Evolutionary conservation across 2,797 vertebrate species (phyloP).

Genomic region (Crossoptilon crossoptilon): DNA sequence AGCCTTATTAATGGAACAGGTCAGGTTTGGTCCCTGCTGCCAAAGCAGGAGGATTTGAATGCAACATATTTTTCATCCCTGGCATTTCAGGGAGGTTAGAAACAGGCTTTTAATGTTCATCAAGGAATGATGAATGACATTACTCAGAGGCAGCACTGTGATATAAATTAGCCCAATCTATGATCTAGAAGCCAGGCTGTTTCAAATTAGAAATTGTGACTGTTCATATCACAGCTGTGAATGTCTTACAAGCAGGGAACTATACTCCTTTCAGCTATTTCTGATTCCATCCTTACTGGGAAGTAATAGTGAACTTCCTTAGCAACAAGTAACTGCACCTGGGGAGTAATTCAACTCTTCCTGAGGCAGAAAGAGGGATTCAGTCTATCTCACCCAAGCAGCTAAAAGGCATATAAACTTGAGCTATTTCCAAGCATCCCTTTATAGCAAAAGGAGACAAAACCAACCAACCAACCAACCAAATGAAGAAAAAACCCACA

Average conservation of each 20-base stretch:
- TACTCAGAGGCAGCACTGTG: neutral
- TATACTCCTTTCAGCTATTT: neutral
- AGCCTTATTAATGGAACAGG: neutral
- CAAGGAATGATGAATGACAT: neutral
- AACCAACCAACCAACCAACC: neutral
- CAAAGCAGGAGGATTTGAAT: neutral
- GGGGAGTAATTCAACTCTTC: neutral
- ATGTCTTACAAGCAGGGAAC: neutral
- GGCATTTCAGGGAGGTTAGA: neutral
- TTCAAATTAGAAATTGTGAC: conserved; percentile 10
- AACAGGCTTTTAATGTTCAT: conserved; percentile 9
- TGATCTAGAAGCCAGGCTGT: neutral
- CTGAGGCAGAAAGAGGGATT: neutral
- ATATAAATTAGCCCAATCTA: conserved; percentile 8
- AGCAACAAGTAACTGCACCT: neutral
- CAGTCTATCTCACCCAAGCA: neutral
- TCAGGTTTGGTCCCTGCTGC: neutral
- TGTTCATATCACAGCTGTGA: neutral
- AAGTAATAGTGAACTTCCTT: neutral
- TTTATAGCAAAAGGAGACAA: neutral
- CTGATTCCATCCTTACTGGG: neutral
- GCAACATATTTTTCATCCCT: neutral
- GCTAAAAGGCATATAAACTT: fast-evolving
- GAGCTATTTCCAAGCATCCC: neutral
- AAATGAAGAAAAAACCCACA: too few species aligned